Percentiles rank a stretch among this genome's conserved stretches.
These are phyloP conservation scores for Ceyx erithaca DNA, from an alignment of 2,797 vertebrate genomes.

Conservation along the genomic window DNA sequence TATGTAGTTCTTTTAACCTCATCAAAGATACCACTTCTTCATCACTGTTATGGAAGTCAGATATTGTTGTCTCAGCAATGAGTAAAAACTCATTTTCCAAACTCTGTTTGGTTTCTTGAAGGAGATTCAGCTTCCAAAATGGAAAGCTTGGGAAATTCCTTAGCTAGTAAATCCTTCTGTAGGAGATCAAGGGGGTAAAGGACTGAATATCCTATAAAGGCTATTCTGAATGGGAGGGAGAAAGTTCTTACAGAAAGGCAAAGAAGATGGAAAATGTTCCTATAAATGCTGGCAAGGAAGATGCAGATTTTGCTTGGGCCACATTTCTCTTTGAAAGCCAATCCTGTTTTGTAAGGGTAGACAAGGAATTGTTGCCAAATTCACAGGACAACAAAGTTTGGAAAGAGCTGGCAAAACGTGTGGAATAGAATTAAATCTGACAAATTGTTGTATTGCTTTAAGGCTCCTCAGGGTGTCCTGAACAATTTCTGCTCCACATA, in stretches of 20 bases:
- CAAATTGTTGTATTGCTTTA: conserved; percentile 64
- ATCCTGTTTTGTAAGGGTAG: conserved; percentile 66
- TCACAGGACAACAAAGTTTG: conserved; percentile 58
- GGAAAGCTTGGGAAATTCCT: conserved; percentile 9
- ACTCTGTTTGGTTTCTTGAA: not conserved
- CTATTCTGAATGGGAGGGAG: not conserved
- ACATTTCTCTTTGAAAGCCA: conserved; percentile 62
- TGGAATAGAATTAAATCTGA: conserved; percentile 67
- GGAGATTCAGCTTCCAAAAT: not conserved
- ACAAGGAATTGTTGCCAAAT: conserved; percentile 55
- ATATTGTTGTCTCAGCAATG: not conserved
- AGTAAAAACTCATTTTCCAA: not conserved
- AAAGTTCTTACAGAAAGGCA: conserved; percentile 31
- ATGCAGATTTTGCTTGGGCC: conserved; percentile 52
- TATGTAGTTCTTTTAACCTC: not conserved
- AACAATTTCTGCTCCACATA: conserved; percentile 31
- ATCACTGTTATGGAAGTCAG: not conserved
- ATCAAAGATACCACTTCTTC: not conserved
- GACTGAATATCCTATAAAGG: not conserved
- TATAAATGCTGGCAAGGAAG: conserved; percentile 39
- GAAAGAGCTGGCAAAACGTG: conserved; percentile 57
- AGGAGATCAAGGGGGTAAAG: not conserved
- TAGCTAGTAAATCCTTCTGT: not conserved
- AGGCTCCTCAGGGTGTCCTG: conserved; percentile 48
- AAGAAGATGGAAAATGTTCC: conserved; percentile 55